phyloP scores from a whole-genome alignment of 2,113 vertebrate genomes.

The Anhinga anhinga region DNA sequence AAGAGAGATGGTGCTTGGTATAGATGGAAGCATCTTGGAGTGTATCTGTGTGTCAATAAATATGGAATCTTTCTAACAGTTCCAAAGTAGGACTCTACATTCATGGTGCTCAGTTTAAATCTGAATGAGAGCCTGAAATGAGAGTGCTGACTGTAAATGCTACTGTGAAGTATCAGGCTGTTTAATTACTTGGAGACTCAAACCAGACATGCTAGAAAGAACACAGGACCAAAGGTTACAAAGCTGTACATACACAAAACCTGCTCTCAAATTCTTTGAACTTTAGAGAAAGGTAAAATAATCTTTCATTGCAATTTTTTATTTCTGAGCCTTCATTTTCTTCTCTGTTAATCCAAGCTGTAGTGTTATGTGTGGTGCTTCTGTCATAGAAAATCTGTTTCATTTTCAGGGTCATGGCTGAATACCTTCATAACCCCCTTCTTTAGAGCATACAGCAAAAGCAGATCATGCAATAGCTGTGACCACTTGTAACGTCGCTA shows the following conservation, averaged over 20 bases:
- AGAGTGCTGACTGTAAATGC: background rate
- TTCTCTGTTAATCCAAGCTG: background rate
- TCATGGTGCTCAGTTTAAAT: background rate
- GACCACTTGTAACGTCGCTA: background rate
- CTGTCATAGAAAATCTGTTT: background rate
- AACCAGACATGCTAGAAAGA: background rate
- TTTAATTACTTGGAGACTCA: background rate
- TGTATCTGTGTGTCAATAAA: background rate
- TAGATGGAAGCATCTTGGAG: background rate
- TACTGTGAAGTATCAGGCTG: background rate
- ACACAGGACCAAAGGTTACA: background rate
- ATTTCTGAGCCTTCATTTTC: background rate
- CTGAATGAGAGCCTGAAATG: background rate
- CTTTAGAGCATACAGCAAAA: background rate
- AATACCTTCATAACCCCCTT: background rate
- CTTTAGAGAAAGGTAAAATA: background rate
- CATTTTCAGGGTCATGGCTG: background rate
- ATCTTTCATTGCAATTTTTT: background rate
- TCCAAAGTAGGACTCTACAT: background rate
- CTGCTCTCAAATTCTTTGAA: background rate
- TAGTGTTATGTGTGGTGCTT: background rate
- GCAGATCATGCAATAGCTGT: background rate
- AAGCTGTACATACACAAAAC: background rate
- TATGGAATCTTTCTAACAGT: background rate
- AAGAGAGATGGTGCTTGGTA: background rate